A percentile compares a stretch with the other conserved stretches of the same genome.
phyloP scores from a whole-genome alignment of 2,888 invertebrate genomes.

The Listrodromus nycthemerus region DNA sequence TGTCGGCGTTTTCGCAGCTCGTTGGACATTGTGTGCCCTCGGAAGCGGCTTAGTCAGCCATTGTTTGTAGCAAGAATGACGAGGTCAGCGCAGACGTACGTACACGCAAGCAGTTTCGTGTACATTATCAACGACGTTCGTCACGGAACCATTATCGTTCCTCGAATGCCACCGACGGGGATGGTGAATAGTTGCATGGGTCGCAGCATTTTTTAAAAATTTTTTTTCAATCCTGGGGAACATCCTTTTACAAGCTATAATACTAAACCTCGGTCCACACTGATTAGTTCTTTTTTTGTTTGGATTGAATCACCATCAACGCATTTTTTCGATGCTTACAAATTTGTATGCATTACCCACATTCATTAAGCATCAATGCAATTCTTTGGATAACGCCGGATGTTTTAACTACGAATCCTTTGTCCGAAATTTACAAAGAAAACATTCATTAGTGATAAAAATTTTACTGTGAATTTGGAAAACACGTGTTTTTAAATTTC shows the following conservation, averaged over 20 bases:
- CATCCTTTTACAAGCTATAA: not conserved
- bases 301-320: too few relatives aligned
- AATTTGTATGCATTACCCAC: too few relatives aligned
- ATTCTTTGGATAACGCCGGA: too few relatives aligned
- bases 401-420: too few relatives aligned
- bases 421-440: too few relatives aligned
- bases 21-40: conserved; percentile 77
- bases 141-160: conserved; percentile 32
- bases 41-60: conserved; percentile 82
- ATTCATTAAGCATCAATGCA: too few relatives aligned
- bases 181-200: not conserved
- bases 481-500: too few relatives aligned
- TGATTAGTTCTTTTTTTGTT: too few relatives aligned
- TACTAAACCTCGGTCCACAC: too few relatives aligned
- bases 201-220: not conserved
- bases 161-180: not conserved
- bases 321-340: too few relatives aligned
- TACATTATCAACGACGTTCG: conserved; percentile 32
- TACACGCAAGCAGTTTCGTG: conserved; percentile 34
- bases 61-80: conserved; percentile 72
- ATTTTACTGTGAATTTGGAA: too few relatives aligned
- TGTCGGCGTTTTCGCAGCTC: conserved; percentile 62
- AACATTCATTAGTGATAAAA: too few relatives aligned
- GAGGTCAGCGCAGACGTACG: conserved; percentile 59
- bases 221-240: not conserved